Evolutionary conservation across 2,888 invertebrate species (phyloP).

Genomic region (Folsomia candida): DNA sequence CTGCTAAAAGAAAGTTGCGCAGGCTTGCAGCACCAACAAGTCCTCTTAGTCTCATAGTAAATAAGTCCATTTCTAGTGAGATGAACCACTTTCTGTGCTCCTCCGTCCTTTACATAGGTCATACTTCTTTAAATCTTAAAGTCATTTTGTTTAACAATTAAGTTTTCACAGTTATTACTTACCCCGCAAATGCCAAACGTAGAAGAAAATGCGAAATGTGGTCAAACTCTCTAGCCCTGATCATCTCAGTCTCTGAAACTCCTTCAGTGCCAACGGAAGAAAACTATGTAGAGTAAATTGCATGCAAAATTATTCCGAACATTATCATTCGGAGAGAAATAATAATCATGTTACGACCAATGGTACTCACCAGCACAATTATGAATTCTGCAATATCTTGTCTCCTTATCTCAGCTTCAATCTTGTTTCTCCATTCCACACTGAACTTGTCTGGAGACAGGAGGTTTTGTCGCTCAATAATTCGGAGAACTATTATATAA

Average conservation of each 20-base stretch:
- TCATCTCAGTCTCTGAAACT: too few relatives aligned
- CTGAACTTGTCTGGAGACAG: slow-evolving; percentile 52
- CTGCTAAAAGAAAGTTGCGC: slow-evolving; percentile 29
- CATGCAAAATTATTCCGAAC: neutral
- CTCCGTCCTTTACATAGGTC: slow-evolving; percentile 58
- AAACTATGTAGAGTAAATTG: slow-evolving; percentile 20
- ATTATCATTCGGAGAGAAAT: neutral
- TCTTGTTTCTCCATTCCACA: slow-evolving; percentile 54
- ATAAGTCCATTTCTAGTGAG: slow-evolving; percentile 82
- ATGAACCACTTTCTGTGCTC: slow-evolving; percentile 87
- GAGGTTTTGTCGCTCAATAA: slow-evolving; percentile 69
- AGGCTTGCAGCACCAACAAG: neutral
- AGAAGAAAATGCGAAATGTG: slow-evolving; percentile 91
- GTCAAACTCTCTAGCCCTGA: slow-evolving; percentile 60
- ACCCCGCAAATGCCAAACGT: slow-evolving; percentile 81
- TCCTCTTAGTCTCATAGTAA: slow-evolving; percentile 73
- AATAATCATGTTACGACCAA: too few relatives aligned
- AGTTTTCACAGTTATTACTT: slow-evolving; percentile 10
- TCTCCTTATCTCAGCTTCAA: slow-evolving; percentile 65
- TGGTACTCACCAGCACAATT: too few relatives aligned
- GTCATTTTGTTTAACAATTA: neutral
- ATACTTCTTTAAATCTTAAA: neutral
- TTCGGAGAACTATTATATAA: slow-evolving; percentile 63
- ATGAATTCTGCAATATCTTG: slow-evolving; percentile 55
- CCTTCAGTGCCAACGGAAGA: too few relatives aligned